Evolutionary conservation across 2,797 vertebrate species (phyloP).

Genomic region (Chaetophractus vellerosus): DNA sequence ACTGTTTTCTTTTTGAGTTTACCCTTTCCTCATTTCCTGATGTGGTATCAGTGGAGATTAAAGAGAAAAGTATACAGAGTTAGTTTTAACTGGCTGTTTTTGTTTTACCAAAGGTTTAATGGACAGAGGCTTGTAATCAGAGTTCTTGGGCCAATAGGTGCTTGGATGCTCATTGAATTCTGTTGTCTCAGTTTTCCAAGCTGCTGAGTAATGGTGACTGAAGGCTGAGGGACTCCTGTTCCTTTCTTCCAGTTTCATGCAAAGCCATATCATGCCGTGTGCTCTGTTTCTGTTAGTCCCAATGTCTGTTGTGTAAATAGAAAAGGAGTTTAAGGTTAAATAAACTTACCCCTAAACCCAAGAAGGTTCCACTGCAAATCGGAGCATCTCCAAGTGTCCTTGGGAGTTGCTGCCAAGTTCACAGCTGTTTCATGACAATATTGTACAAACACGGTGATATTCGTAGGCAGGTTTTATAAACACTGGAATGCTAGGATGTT

Average conservation of each 20-base stretch:
- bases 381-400: neutral
- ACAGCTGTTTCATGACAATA: neutral
- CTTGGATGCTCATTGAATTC: neutral
- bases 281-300: neutral
- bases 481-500: rapidly evolving
- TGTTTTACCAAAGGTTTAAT: neutral
- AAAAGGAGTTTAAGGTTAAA: neutral
- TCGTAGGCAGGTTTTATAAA: neutral
- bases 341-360: neutral
- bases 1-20: neutral
- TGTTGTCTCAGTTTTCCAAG: neutral
- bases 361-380: neutral
- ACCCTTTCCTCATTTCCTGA: neutral
- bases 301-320: neutral
- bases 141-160: neutral
- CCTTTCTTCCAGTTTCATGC: neutral
- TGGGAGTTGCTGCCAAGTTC: neutral
- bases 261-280: rapidly evolving
- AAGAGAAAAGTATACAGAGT: neutral
- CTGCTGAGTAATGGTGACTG: neutral
- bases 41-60: neutral
- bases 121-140: neutral
- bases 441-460: neutral
- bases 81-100: neutral
- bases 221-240: neutral